Evolutionary conservation across 2,113 vertebrate species (phyloP), one percentile per base, ranked within the genome.

Genomic region (Anhinga anhinga): DNA sequence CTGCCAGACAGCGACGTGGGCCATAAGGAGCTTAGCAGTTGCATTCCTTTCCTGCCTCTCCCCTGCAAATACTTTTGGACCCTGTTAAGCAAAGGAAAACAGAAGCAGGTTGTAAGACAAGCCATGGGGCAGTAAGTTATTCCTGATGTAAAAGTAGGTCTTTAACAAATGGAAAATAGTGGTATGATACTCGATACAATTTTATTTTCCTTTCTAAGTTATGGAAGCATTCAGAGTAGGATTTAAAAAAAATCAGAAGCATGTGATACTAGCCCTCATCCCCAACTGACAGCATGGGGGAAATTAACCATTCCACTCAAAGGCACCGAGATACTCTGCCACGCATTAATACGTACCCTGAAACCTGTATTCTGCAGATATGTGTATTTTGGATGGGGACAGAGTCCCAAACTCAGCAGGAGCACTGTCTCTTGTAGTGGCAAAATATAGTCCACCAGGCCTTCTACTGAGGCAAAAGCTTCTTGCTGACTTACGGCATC

Each of bases 11-110:
- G 77, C 6, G 9, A 87, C 45, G 73, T 66, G 40, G 77, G 66
- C 88, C 56, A 62, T 73, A 92, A 94, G 91, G 88, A 97, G 94
- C 91, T 96, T 94, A 95, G 74, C 52, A 69, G 70, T 86, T 87
- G 62, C 86, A 95, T 92, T 96, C 91, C 86, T 90, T 90, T 65
- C 71, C 90, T 93, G 88, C 72, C 67, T 89, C 83, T 95, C 86
- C 82, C 82, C 77, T 93, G 81, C 70, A 94, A 95, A 95, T 74
- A 69, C 34, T 78, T 86, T 89, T 79, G 81, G 86, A 95, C 40
- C 20, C 77, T 56, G 83, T 62, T 58, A 91, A 72, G 69, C 49
- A 76, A 65, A 82, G 81, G 66, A 90, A 95, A 95, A 89, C 36
- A 82, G 85, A 86, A 34, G 74, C 36, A 85, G 81, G 87, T 36